Evolutionary conservation across 2,888 invertebrate species (phyloP), one percentile per base, ranked within the genome.

Genomic region (Onthophagus sagittarius): DNA sequence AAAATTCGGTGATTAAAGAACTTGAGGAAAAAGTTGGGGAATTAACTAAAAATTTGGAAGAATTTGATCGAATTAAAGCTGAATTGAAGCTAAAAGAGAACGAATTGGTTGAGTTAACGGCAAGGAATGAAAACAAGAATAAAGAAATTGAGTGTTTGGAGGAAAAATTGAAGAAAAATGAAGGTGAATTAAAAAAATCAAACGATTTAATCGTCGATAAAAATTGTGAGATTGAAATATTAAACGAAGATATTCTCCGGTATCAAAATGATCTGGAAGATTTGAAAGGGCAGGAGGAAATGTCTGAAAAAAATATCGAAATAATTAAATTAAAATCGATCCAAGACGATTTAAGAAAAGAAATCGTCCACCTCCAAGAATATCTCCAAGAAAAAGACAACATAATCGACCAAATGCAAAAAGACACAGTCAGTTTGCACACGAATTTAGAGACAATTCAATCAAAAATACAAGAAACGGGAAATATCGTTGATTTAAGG

Each of bases 301-400:
- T 80, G 11, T 79, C 79, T 5, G 77, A 79, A 14, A 79, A 79
- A 64, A 79, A 81, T 70, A 74, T 78, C 53, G 76, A 79, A 74
- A 77, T 80, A 71, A 75, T 78, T 13, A 79, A 80, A 73, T 69
- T 79, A 62, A 78, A 76, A 73, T 72, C 76, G 2, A 75, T 76
- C 4, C 71, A 83, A 31, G 82, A 86, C 14, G 85, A 85, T 32
- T 82, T 85, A 39, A 86, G 87, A 71, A 86, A 87, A 74, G 90
- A 92, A 81, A 84, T 91, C 0, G 84, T 86, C 15, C 86, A 86
- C 74, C 82, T 91, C 62, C 88, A 90, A 79, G 87, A 88, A 11
- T 86, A 88, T 39, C 79, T 92, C 0, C 88, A 86, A 74, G 89
- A 90, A 69, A 90, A 89, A 78, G 90, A 92, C 62, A 86, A 86